phyloP scores from a whole-genome alignment of 2,797 vertebrate genomes.

The Pipistrellus nathusii region DNA sequence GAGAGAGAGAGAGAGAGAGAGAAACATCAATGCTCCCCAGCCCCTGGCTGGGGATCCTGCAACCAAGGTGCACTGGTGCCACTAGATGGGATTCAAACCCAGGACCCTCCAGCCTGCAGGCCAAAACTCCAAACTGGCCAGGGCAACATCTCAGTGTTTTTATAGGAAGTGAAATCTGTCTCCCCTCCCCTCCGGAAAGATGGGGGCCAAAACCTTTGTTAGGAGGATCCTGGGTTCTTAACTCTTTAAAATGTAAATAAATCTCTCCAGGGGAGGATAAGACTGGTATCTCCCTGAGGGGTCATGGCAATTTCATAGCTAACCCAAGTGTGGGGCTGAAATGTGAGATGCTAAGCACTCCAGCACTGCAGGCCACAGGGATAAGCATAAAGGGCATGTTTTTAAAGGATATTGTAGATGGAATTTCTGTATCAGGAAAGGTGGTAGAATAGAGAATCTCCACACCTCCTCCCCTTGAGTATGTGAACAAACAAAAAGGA shows the following conservation, averaged over 20 bases:
- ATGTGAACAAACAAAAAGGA: constrained; percentile 8
- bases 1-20: too few relatives aligned
- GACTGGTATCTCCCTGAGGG: neutral
- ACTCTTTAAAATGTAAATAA: constrained; percentile 7
- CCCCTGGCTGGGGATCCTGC: too few relatives aligned
- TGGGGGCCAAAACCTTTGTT: neutral
- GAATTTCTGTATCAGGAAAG: neutral
- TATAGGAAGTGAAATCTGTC: neutral
- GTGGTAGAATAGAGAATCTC: neutral
- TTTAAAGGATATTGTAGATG: neutral
- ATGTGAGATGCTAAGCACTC: neutral
- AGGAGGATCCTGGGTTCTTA: constrained; percentile 10
- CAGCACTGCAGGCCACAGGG: neutral
- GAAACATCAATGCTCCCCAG: too few relatives aligned
- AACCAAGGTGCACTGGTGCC: too few relatives aligned
- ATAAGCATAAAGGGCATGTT: neutral
- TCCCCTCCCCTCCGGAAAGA: neutral
- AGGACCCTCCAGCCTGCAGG: too few relatives aligned
- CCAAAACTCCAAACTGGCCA: neutral
- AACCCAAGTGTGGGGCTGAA: neutral
- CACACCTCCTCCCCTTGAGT: constrained; percentile 9
- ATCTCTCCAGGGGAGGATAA: neutral
- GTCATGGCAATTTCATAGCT: neutral
- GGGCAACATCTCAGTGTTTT: neutral
- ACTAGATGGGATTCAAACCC: too few relatives aligned